Base-by-base conservation (phyloP, 1,140 invertebrate species). In the Anoplophora glabripennis region DNA sequence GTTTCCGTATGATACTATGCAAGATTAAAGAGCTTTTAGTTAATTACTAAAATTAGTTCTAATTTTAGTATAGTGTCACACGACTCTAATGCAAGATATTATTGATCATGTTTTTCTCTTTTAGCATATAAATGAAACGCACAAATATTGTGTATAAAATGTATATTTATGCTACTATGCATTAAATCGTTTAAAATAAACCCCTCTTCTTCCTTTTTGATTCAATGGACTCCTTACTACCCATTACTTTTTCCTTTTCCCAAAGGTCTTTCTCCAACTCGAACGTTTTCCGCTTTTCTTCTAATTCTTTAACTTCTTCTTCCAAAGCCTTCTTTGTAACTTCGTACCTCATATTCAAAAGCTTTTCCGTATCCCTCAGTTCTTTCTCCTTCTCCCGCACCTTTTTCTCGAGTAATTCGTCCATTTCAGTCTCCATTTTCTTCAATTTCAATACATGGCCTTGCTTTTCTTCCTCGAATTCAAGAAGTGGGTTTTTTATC, bases 381-480 rank as follows among this genome's bases (percentile, higher is more conserved):
- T 96, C 96, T 68, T 93, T 90, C 71, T 92, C 91, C 78, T 96
- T 96, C 72, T 96, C 93, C 63, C 90, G 87, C 2, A 96, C 94
- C 76, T 92, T 93, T 83, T 88, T 87, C 66, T 86, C 83, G 70
- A 86, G 86, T 55, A 86, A 83, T 80, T 97, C 93, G 76, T 98
- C 92, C 89, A 96, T 95, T 77, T 98, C 95, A 48, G 84, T 85
- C 74, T 96, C 92, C 90, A 97, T 94, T 76, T 94, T 96, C 75
- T 94, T 94, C 87, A 99, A 94, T 78, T 97, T 96, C 37, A 86
- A 81, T 73, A 96, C 93, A 69, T 97, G 94, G 72, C 97, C 95
- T 53, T 90, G 86, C 75, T 96, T 96, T 74, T 99, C 96, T 74
- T 98, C 95, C 75, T 98, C 95, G 88, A 99, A 93, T 77, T 98